These are phyloP conservation scores for Dascyllus trimaculatus DNA, from an alignment of 2,113 vertebrate species.

Conservation along the genomic window DNA sequence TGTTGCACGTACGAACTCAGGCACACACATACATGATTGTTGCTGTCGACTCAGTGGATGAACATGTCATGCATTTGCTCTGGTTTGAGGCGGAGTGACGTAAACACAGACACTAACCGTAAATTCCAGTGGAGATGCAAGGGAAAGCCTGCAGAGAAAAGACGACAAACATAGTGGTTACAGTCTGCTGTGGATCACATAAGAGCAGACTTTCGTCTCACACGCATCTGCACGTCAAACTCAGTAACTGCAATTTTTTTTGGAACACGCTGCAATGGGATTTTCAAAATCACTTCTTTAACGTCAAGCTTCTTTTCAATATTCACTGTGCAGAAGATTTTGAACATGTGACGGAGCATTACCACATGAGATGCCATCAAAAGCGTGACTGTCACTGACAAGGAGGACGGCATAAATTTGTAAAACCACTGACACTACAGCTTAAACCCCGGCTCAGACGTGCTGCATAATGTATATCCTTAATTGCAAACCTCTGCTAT, in stretches of 20 bases:
- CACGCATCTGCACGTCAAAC: neutral
- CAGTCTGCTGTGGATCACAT: constrained; percentile 29
- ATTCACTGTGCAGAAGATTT: too few species aligned
- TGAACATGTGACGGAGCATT: too few species aligned
- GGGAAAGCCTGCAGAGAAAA: constrained; percentile 88
- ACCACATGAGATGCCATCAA: too few species aligned
- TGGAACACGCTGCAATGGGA: too few species aligned
- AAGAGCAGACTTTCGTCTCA: neutral
- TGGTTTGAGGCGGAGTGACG: constrained; percentile 7
- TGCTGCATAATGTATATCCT: too few species aligned
- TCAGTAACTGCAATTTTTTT: neutral
- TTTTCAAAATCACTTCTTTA: too few species aligned
- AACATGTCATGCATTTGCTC: constrained; percentile 12
- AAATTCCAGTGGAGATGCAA: constrained; percentile 93
- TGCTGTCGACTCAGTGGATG: constrained; percentile 2
- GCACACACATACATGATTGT: neutral
- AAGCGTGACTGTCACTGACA: too few species aligned
- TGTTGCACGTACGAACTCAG: neutral
- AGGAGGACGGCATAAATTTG: too few species aligned
- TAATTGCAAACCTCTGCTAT: too few species aligned
- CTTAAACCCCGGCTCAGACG: too few species aligned
- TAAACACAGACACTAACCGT: constrained; percentile 85
- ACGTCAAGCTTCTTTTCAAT: too few species aligned
- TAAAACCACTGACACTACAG: too few species aligned
- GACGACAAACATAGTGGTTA: constrained; percentile 49